Evolutionary conservation across 2,888 invertebrate genomes (phyloP), one percentile per base, ranked within the genome.

Genomic region (Netelia virgata): DNA sequence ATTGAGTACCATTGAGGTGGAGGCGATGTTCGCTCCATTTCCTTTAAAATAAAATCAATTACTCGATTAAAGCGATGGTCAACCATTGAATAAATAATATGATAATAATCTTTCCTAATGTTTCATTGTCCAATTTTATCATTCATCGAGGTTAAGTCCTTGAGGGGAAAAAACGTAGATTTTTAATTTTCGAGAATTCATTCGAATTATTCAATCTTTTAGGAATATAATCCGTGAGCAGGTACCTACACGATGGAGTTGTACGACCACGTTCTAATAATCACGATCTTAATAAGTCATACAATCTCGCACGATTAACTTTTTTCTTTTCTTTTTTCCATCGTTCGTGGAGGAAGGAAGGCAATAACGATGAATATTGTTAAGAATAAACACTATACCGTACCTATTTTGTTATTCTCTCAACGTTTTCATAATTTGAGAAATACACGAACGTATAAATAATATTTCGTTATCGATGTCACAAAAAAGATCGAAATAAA

Each of bases 221-320:
- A 14, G 36, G 36, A 59, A 80, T 80, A 80, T 73, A 66, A 68
- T 80, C 59, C 28, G 3, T 1, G 14, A 61, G 10, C n/a, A n/a
- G n/a, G n/a, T n/a, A n/a, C n/a, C n/a, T 61, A 50, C 20, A 68
- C 74, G 69, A 47, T 61, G 63, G 78, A 69, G 41, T 63, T 69
- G 68, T 74, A 69, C 69, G 83, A 79, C 83, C 83, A 74, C 83
- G 78, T 83, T 83, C 68, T 70, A 50, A 83, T 74, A 78, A 70
- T 57, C 59, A 14, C 69, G 20, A 57, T 57, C 69, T 69, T 74
- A 74, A 83, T 68, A 68, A 70, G 57, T 3, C 28, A 28, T 28
- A 28, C 28, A 3, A 28, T 28, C 3, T 57, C 57, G 57, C 68
- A 63, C 74, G 69, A 50, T 53, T 20, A 18, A 16, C 64, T 64